Percentiles rank a stretch among this genome's conserved stretches.
Evolutionary conservation across 2,797 vertebrate genomes (phyloP).

Genomic region (Denticeps clupeoides): DNA sequence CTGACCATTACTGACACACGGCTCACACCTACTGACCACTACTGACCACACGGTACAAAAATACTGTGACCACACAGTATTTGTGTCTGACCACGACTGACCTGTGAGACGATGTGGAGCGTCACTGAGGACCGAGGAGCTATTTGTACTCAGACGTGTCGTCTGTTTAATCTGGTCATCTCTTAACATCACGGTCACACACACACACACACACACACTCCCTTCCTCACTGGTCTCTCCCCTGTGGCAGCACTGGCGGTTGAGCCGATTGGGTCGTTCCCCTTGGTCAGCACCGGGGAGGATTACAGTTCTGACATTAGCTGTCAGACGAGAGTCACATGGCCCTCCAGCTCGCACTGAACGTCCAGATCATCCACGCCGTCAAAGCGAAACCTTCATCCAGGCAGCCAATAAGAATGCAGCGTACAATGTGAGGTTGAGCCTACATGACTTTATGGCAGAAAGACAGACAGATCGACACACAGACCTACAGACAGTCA

Average conservation of each 20-base stretch:
- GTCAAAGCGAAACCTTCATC: too few relatives aligned
- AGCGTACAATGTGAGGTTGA: too few relatives aligned
- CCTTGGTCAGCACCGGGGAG: conserved; percentile 32
- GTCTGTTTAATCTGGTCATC: conserved; percentile 22
- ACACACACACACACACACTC: conserved; percentile 3
- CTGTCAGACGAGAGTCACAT: conserved; percentile 9
- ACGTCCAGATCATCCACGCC: too few relatives aligned
- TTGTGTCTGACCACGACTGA: too few relatives aligned
- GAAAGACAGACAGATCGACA: not conserved
- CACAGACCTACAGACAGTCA: conserved; percentile 3
- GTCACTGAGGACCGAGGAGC: not conserved
- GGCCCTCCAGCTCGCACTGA: not conserved
- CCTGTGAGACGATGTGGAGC: not conserved
- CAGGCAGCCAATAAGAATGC: too few relatives aligned
- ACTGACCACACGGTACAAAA: too few relatives aligned
- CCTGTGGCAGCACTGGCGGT: not conserved
- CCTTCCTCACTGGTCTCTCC: not conserved
- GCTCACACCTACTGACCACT: too few relatives aligned
- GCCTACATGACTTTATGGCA: too few relatives aligned
- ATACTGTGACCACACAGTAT: too few relatives aligned
- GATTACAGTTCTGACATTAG: conserved; percentile 24
- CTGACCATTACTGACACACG: too few relatives aligned
- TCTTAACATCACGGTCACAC: too few relatives aligned
- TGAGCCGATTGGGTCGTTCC: conserved; percentile 34
- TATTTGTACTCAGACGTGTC: conserved; percentile 30